phyloP scores from a whole-genome alignment of 2,113 vertebrate genomes.

The Onychostruthus taczanowskii region DNA sequence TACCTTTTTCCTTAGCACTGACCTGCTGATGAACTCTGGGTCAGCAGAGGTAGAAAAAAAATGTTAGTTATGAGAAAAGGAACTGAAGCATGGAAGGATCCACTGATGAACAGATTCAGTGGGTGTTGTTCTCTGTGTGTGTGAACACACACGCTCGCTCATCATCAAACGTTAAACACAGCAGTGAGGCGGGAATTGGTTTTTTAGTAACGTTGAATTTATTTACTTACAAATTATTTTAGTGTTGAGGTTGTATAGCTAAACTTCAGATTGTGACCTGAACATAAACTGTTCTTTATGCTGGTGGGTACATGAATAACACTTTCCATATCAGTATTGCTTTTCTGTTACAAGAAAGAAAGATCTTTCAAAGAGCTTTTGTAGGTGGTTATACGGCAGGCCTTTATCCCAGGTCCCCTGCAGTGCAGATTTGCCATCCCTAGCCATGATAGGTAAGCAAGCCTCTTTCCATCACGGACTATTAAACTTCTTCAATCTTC shows the following conservation, averaged over 20 bases:
- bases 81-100: slow-evolving; percentile 16
- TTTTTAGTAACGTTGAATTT: not conserved
- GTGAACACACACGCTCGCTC: accelerated
- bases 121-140: not conserved
- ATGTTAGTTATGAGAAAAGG: slow-evolving; percentile 46
- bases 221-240: slow-evolving; percentile 10
- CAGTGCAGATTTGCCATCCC: not conserved
- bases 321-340: not conserved
- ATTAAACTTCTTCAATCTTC: not conserved
- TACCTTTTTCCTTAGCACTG: slow-evolving; percentile 52
- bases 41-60: slow-evolving; percentile 39
- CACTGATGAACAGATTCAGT: not conserved
- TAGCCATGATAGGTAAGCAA: not conserved
- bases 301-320: not conserved
- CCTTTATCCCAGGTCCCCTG: not conserved
- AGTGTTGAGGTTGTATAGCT: not conserved
- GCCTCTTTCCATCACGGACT: not conserved
- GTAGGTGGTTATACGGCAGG: not conserved
- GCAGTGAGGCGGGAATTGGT: accelerated
- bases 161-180: not conserved
- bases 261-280: not conserved
- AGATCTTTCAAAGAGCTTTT: not conserved
- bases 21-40: slow-evolving; percentile 67
- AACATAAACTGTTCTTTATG: not conserved
- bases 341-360: not conserved